A percentile compares a stretch with the other conserved stretches of the same genome.
These are phyloP conservation scores for Buteo buteo DNA, from an alignment of 2,113 vertebrate genomes.

Conservation along the genomic window DNA sequence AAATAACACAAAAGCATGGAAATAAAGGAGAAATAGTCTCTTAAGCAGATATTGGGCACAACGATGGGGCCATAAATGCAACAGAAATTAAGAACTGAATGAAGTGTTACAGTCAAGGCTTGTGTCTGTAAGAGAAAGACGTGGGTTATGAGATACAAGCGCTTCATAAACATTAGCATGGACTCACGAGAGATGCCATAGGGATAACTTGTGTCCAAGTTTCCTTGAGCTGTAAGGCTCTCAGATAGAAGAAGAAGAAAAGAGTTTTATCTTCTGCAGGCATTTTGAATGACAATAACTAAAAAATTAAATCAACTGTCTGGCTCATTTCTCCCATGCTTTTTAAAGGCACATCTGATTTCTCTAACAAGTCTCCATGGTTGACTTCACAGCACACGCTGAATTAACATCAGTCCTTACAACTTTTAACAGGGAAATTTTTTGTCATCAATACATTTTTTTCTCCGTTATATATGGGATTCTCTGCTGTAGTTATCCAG, in stretches of 20 bases:
- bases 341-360: conserved; percentile 57
- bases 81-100: not conserved
- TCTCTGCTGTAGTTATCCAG: conserved; percentile 27
- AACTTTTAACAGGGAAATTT: conserved; percentile 14
- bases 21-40: not conserved
- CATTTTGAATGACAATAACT: conserved; percentile 52
- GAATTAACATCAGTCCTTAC: conserved; percentile 18
- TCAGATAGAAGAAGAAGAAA: not conserved
- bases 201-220: not conserved
- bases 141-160: rapidly evolving
- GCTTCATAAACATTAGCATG: not conserved
- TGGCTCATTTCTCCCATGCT: conserved; percentile 58
- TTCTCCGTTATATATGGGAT: conserved; percentile 16
- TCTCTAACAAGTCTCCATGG: not conserved
- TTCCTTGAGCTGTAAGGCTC: not conserved
- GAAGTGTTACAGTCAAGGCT: not conserved
- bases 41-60: not conserved
- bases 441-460: conserved; percentile 48
- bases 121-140: not conserved
- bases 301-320: conserved; percentile 52
- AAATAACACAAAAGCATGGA: not conserved
- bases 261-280: not conserved
- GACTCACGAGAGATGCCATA: rapidly evolving
- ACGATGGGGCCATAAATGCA: rapidly evolving
- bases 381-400: not conserved